Percentiles rank a stretch among this genome's conserved stretches.
phyloP scores from a whole-genome alignment of 2,888 invertebrate genomes.

The Gari tellinella region DNA sequence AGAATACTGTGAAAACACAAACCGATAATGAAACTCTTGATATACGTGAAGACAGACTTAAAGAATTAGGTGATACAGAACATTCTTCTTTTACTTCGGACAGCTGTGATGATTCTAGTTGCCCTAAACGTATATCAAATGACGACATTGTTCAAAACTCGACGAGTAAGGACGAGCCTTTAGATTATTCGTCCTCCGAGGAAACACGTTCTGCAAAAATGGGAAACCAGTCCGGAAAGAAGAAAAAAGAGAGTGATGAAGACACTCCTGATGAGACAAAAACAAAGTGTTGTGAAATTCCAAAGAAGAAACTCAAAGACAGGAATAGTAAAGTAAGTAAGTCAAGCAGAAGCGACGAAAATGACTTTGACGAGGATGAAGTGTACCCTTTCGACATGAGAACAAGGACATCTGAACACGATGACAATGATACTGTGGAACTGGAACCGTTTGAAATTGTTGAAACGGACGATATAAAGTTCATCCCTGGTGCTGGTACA shows the following conservation, averaged over 20 bases:
- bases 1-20: too few relatives aligned
- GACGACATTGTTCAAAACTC: slow-evolving; percentile 42
- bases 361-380: slow-evolving; percentile 42
- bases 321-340: slow-evolving; percentile 21
- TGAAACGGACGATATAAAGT: slow-evolving; percentile 56
- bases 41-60: too few relatives aligned
- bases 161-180: slow-evolving; percentile 9
- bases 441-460: slow-evolving; percentile 61
- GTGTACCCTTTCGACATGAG: slow-evolving; percentile 55
- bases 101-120: too few relatives aligned
- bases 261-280: slow-evolving; percentile 49
- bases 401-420: slow-evolving; percentile 34
- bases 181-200: neutral
- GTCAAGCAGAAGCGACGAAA: slow-evolving; percentile 42
- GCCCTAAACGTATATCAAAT: slow-evolving; percentile 9
- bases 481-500: slow-evolving; percentile 55
- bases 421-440: slow-evolving; percentile 50
- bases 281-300: slow-evolving; percentile 54
- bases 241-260: slow-evolving; percentile 28
- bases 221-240: slow-evolving; percentile 46
- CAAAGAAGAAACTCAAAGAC: slow-evolving; percentile 50
- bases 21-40: too few relatives aligned
- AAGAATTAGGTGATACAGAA: too few relatives aligned
- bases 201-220: slow-evolving; percentile 12
- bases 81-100: too few relatives aligned